A percentile compares a stretch with the other conserved stretches of the same genome.
These are phyloP conservation scores for Chrysolina oricalcia DNA, from an alignment of 2,888 invertebrate species.

Conservation along the genomic window DNA sequence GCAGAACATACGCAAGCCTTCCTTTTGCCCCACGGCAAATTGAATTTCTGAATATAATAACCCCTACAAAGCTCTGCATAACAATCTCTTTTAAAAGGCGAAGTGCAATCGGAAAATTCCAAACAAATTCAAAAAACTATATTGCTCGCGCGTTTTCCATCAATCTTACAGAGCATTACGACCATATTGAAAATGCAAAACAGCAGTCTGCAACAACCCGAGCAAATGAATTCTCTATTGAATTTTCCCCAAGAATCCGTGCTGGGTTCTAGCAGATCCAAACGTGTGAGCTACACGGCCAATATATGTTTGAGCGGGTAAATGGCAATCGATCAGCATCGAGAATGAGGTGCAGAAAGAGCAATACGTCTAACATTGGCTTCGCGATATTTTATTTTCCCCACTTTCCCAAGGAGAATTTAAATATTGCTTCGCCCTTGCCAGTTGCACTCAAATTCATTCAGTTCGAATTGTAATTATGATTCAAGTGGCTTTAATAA, in stretches of 20 bases:
- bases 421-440: constrained; percentile 7
- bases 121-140: constrained; percentile 36
- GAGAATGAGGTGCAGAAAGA: constrained; percentile 58
- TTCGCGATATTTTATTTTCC: constrained; percentile 54
- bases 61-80: constrained; percentile 10
- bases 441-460: not conserved
- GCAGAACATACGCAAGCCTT: not conserved
- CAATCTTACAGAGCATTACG: constrained; percentile 41
- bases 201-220: constrained; percentile 45
- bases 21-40: not conserved
- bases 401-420: constrained; percentile 11
- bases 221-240: constrained; percentile 52
- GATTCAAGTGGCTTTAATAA: too few relatives aligned
- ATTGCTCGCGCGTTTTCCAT: constrained; percentile 42
- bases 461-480: too few relatives aligned
- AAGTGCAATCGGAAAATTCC: constrained; percentile 21
- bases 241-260: constrained; percentile 43
- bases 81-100: constrained; percentile 25
- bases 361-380: constrained; percentile 54
- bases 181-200: constrained; percentile 48
- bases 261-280: not conserved
- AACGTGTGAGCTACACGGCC: constrained; percentile 45
- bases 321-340: constrained; percentile 57
- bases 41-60: constrained; percentile 16
- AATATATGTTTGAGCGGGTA: constrained; percentile 51